Conservation (phyloP, 2,797 vertebrate species). For the Argyrosomus regius region DNA sequence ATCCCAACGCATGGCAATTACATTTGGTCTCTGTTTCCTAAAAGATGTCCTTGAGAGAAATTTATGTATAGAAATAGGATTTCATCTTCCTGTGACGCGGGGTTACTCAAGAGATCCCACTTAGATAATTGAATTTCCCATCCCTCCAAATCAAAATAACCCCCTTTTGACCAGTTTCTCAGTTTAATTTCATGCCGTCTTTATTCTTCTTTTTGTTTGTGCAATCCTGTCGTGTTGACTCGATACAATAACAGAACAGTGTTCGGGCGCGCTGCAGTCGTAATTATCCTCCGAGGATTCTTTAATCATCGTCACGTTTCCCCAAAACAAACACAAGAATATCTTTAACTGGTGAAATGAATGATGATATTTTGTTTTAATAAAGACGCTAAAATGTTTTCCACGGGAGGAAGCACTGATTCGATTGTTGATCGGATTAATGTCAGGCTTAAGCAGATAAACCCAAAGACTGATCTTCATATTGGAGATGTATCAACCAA, state of each 20-base stretch:
- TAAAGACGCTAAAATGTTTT: neutral
- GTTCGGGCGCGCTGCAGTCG: neutral
- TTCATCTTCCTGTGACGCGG: neutral
- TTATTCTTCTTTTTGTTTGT: neutral
- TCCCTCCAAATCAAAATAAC: neutral
- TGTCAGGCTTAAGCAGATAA: neutral
- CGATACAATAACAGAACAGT: neutral
- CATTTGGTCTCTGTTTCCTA: constrained; percentile 15
- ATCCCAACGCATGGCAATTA: constrained; percentile 1
- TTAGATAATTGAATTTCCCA: constrained; percentile 1
- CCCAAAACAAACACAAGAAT: neutral
- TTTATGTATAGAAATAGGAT: constrained; percentile 22
- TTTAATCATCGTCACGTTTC: neutral
- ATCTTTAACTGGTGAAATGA: neutral
- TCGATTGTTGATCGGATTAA: neutral
- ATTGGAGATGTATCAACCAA: neutral
- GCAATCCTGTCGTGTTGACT: neutral
- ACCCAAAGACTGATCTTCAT: neutral
- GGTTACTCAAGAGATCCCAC: neutral
- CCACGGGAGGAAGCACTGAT: neutral
- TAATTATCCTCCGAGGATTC: neutral
- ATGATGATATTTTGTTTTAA: too few species aligned
- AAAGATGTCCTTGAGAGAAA: constrained; percentile 24
- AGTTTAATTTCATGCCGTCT: neutral
- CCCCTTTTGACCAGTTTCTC: neutral